A percentile compares a stretch with the other conserved stretches of the same genome.
Conservation (phyloP, 2,797 vertebrate species). For the Ctenochaetus hawaiiensis region DNA sequence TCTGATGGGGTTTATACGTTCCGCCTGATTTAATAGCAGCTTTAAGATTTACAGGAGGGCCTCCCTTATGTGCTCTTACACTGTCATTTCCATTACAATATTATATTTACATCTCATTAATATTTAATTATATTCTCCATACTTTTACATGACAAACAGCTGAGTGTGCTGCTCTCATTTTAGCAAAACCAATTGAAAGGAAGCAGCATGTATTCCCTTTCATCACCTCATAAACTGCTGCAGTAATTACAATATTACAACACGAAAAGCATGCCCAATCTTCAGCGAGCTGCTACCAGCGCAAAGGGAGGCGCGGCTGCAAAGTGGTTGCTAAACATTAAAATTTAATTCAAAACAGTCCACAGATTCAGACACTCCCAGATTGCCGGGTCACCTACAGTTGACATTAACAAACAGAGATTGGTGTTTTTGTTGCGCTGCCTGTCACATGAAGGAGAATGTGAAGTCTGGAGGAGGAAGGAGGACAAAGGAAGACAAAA, state of each 20-base stretch:
- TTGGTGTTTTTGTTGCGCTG: constrained; percentile 67
- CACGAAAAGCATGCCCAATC: constrained; percentile 61
- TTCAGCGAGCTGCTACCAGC: constrained; percentile 55
- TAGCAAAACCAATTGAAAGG: constrained; percentile 55
- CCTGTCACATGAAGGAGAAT: constrained; percentile 75
- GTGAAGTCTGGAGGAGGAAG: constrained; percentile 66
- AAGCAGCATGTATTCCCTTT: constrained; percentile 68
- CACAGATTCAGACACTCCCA: constrained; percentile 77
- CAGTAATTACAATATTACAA: constrained; percentile 82
- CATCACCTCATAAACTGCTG: constrained; percentile 80
- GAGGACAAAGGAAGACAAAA: constrained; percentile 81
- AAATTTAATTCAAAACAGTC: constrained; percentile 82
- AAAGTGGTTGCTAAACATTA: constrained; percentile 75
- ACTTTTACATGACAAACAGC: constrained; percentile 56
- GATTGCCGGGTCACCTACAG: constrained; percentile 77
- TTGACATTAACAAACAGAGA: constrained; percentile 71
- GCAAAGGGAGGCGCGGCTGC: constrained; percentile 63
- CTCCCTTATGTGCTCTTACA: constrained; percentile 58
- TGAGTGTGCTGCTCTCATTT: constrained; percentile 52
- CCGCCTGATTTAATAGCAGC: constrained; percentile 73
- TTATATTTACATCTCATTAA: constrained; percentile 77
- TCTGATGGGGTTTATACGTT: constrained; percentile 73
- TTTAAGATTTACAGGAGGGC: constrained; percentile 66
- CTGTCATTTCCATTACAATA: constrained; percentile 71
- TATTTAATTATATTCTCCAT: constrained; percentile 60